Percentiles rank a stretch among this genome's conserved stretches.
phyloP scores from a whole-genome alignment of 2,113 vertebrate genomes.

The Corvus moneduloides region DNA sequence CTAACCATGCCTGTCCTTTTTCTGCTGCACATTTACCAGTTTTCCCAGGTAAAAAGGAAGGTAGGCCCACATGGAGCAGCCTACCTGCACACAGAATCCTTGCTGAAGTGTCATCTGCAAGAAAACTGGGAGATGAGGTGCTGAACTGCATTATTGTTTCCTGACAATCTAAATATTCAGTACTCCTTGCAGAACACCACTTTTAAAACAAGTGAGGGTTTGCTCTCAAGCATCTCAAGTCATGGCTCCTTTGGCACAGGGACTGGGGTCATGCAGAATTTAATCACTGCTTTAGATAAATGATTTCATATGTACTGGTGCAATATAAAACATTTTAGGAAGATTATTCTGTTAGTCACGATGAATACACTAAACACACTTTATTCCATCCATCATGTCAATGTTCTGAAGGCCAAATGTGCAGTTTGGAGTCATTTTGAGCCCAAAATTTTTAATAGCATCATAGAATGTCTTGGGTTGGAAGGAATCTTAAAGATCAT shows the following conservation, averaged over 20 bases:
- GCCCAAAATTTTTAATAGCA: background rate
- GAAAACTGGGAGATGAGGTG: background rate
- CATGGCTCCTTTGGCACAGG: background rate
- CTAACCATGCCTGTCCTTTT: background rate
- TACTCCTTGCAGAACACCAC: background rate
- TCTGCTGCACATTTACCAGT: background rate
- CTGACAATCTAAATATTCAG: background rate
- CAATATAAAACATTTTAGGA: background rate
- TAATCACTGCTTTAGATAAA: background rate
- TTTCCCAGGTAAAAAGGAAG: background rate
- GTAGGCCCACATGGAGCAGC: background rate
- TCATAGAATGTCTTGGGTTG: background rate
- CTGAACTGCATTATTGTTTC: background rate
- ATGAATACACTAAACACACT: background rate
- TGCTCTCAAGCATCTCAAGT: background rate
- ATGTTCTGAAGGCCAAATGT: background rate
- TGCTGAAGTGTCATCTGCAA: background rate
- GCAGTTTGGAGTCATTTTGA: background rate
- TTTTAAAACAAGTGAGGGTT: background rate
- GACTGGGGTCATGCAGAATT: background rate
- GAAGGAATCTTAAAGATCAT: background rate
- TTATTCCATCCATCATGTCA: background rate
- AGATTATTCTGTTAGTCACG: background rate
- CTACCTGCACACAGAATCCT: background rate
- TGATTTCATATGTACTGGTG: background rate